A percentile compares a stretch with the other conserved stretches of the same genome.
Conservation (phyloP, 2,888 invertebrate genomes). For the Oscheius onirici region DNA sequence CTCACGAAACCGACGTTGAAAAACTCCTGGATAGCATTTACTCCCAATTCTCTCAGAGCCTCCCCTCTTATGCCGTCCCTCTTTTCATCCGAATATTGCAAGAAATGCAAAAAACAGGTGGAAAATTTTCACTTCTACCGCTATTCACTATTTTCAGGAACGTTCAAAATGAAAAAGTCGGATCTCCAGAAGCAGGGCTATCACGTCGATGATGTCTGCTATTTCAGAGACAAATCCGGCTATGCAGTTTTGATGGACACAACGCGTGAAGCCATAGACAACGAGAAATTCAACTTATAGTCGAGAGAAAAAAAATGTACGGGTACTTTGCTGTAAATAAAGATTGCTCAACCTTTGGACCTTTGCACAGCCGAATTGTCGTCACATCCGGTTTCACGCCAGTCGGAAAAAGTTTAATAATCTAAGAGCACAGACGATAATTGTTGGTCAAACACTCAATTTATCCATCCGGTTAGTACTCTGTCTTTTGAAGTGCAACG, state of each 20-base stretch:
- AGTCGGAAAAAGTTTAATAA: too few species aligned
- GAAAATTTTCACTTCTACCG: neutral
- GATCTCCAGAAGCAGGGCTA: slow-evolving; percentile 25
- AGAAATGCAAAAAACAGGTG: slow-evolving; percentile 33
- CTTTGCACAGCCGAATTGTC: too few species aligned
- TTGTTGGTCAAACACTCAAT: too few species aligned
- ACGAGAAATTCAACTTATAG: slow-evolving; percentile 17
- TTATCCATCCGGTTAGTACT: too few species aligned
- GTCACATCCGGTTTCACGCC: too few species aligned
- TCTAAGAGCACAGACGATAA: too few species aligned
- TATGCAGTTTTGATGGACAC: slow-evolving; percentile 7
- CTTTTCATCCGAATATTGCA: slow-evolving; percentile 22
- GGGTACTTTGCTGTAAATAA: neutral
- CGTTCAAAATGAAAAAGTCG: slow-evolving; percentile 36
- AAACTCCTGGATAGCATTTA: neutral
- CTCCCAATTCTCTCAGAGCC: neutral
- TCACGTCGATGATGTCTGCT: neutral
- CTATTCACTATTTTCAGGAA: slow-evolving; percentile 14
- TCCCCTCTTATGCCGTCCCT: slow-evolving; percentile 35
- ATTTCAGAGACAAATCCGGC: neutral
- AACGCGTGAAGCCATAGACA: slow-evolving; percentile 5
- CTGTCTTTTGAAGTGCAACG: too few species aligned
- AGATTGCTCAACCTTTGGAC: too few species aligned
- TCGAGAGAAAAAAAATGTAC: neutral
- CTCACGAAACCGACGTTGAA: neutral